A percentile compares a stretch with the other conserved stretches of the same genome.
These are phyloP conservation scores for Bhutanitis thaidina DNA, from an alignment of 2,888 invertebrate species.

Conservation along the genomic window DNA sequence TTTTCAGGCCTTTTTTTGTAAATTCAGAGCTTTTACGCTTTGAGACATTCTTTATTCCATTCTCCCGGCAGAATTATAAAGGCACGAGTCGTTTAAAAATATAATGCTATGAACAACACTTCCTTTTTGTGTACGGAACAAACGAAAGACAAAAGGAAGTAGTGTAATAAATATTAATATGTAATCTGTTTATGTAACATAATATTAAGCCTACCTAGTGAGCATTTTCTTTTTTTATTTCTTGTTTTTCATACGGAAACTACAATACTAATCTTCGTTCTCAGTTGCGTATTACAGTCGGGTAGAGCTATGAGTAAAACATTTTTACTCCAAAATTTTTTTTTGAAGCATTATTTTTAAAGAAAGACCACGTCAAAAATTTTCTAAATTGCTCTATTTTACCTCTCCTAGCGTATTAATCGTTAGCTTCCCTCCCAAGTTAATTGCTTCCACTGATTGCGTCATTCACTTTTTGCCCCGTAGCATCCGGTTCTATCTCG, in stretches of 20 bases:
- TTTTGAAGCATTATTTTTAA: too few species aligned
- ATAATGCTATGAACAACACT: conserved; percentile 3
- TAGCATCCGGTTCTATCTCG: conserved; percentile 14
- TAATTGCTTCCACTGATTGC: conserved; percentile 20
- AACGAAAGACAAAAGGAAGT: neutral
- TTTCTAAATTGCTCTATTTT: too few species aligned
- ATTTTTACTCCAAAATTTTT: too few species aligned
- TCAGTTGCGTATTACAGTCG: neutral
- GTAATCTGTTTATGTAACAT: neutral
- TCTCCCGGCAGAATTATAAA: conserved; percentile 1
- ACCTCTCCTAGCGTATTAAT: neutral
- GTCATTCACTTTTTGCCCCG: conserved; percentile 16
- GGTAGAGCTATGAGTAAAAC: too few species aligned
- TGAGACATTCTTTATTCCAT: conserved; percentile 7
- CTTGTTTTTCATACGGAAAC: too few species aligned
- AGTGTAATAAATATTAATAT: neutral
- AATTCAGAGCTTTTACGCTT: neutral
- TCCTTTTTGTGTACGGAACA: neutral
- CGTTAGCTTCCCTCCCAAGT: conserved; percentile 9
- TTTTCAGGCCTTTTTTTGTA: neutral
- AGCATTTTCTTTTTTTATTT: neutral
- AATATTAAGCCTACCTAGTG: neutral
- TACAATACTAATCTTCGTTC: neutral
- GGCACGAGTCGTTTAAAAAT: conserved; percentile 5
- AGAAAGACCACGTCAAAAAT: too few species aligned